These are phyloP conservation scores for Brachypterus glaber DNA, from an alignment of 2,888 invertebrate genomes.

Conservation along the genomic window DNA sequence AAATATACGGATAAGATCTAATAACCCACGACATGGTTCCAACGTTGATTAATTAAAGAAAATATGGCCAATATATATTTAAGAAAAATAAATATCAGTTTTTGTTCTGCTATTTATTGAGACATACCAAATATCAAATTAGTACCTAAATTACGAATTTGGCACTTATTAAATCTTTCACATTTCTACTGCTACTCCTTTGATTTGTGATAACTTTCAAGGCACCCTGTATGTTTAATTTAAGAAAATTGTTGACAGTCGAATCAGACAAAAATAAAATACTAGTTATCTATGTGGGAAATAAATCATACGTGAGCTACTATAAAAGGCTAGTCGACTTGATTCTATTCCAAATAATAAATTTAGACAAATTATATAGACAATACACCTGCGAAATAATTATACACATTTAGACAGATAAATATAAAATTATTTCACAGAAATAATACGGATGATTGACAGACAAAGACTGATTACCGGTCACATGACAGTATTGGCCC, in stretches of 20 bases:
- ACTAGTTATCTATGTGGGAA: constrained; percentile 12
- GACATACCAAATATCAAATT: too few species aligned
- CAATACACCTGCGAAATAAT: constrained; percentile 22
- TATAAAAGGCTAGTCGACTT: constrained; percentile 27
- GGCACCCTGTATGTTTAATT: neutral
- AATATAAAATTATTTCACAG: constrained; percentile 25
- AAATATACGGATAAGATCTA: too few species aligned
- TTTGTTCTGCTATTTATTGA: too few species aligned
- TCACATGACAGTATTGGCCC: constrained; percentile 33
- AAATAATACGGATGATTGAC: constrained; percentile 35
- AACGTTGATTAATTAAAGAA: too few species aligned
- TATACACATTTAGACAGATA: constrained; percentile 6
- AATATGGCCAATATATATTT: too few species aligned
- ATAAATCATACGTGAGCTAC: constrained; percentile 21
- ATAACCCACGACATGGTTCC: too few species aligned
- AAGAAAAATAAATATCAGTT: too few species aligned
- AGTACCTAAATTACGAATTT: too few species aligned
- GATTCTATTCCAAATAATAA: constrained; percentile 25
- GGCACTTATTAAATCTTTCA: too few species aligned
- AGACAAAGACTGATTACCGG: constrained; percentile 38
- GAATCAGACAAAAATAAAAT: neutral
- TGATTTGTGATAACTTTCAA: too few species aligned
- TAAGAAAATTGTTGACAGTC: neutral
- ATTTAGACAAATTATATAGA: constrained; percentile 25
- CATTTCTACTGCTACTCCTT: too few species aligned